Conservation (phyloP, 1,140 invertebrate genomes). For the Leptinotarsa undecemlineata region DNA sequence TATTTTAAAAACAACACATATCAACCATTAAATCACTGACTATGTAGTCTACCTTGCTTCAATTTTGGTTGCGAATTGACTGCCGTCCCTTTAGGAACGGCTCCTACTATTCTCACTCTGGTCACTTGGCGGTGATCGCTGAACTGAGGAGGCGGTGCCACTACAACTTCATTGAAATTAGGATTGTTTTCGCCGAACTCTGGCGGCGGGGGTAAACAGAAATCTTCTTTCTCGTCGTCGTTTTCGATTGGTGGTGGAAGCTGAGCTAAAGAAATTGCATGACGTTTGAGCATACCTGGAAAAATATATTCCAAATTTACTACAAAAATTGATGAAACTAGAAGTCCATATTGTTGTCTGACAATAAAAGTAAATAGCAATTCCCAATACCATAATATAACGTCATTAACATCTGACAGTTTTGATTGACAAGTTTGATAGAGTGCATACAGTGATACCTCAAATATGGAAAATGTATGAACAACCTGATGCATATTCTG, state of each 20-base stretch:
- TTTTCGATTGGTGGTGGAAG: constrained; percentile 81
- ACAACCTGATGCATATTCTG: too few species aligned
- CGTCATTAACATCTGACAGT: too few species aligned
- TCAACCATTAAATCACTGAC: constrained; percentile 55
- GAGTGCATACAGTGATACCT: too few species aligned
- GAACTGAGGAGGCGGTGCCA: constrained; percentile 74
- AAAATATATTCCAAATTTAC: neutral
- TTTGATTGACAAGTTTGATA: too few species aligned
- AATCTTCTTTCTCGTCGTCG: constrained; percentile 69
- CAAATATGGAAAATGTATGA: too few species aligned
- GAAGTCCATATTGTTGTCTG: too few species aligned
- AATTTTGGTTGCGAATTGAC: constrained; percentile 56
- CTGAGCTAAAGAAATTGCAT: constrained; percentile 77
- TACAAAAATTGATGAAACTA: too few species aligned
- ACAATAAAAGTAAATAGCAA: too few species aligned
- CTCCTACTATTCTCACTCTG: constrained; percentile 73
- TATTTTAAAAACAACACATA: constrained; percentile 17
- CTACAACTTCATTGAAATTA: constrained; percentile 58
- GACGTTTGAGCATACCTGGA: constrained; percentile 62
- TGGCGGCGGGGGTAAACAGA: constrained; percentile 78
- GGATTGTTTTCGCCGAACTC: constrained; percentile 66
- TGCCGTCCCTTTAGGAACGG: constrained; percentile 68
- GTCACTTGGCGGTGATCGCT: constrained; percentile 62
- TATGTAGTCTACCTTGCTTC: constrained; percentile 59
- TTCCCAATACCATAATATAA: too few species aligned